Evolutionary conservation across 2,113 vertebrate species (phyloP).

Genomic region (Larimichthys crocea): DNA sequence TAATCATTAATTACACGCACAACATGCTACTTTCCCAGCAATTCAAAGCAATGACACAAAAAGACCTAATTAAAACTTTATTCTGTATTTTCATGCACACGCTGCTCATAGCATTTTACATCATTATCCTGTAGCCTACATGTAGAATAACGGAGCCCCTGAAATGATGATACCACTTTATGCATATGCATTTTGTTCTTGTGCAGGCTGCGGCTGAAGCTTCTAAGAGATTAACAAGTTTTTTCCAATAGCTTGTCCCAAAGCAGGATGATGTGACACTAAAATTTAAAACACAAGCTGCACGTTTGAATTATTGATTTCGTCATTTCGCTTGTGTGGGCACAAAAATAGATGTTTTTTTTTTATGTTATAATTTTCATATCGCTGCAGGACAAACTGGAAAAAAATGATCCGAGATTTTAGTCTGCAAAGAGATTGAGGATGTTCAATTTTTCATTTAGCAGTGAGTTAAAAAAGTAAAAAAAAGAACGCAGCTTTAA

Average conservation of each 20-base stretch:
- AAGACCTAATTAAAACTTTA: neutral
- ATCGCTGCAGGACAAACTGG: conserved; percentile 58
- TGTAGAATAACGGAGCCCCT: neutral
- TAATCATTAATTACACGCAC: neutral
- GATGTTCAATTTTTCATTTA: conserved; percentile 27
- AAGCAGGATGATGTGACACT: conserved; percentile 49
- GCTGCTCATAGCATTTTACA: neutral
- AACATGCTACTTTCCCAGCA: neutral
- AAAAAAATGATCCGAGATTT: conserved; percentile 39
- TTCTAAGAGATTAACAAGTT: conserved; percentile 43
- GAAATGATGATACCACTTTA: neutral
- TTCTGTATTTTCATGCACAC: neutral
- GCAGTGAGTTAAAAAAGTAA: conserved; percentile 26
- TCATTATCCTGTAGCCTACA: neutral
- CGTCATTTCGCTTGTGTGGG: conserved; percentile 55
- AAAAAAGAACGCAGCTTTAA: neutral
- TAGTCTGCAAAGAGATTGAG: conserved; percentile 16
- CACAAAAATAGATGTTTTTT: conserved; percentile 68
- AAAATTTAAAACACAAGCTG: conserved; percentile 60
- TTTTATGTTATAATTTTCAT: conserved; percentile 67
- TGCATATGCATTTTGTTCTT: neutral
- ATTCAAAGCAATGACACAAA: neutral
- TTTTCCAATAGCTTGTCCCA: conserved; percentile 46
- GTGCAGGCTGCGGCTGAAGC: conserved; percentile 3
- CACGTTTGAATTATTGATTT: conserved; percentile 76